Evolutionary conservation across 1,140 invertebrate genomes (phyloP).

Genomic region (Drosophila athabasca): DNA sequence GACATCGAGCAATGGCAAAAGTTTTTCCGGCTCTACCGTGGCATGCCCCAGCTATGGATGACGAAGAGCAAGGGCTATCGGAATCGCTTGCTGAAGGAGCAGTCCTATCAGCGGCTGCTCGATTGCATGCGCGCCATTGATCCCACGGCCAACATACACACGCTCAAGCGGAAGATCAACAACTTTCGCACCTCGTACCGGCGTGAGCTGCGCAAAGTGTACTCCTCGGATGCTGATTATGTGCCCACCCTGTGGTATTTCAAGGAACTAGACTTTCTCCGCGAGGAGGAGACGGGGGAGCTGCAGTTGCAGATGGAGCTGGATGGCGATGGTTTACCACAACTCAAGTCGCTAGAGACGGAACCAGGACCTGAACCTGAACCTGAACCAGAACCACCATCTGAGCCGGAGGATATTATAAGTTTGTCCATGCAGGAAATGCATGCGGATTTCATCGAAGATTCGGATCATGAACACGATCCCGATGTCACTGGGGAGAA

Average conservation of each 20-base stretch:
- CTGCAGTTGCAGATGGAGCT: not conserved
- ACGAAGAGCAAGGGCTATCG: conserved; percentile 49
- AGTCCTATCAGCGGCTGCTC: conserved; percentile 43
- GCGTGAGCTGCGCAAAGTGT: conserved; percentile 57
- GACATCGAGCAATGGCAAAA: conserved; percentile 40
- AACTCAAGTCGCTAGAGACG: not conserved
- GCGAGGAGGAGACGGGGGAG: conserved; percentile 51
- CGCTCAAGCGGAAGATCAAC: conserved; percentile 65
- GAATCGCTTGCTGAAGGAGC: conserved; percentile 38
- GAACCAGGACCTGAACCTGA: too few species aligned
- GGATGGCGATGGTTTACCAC: not conserved
- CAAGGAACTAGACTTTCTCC: conserved; percentile 60
- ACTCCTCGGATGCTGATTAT: conserved; percentile 18
- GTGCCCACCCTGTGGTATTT: conserved; percentile 57
- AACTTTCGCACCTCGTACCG: conserved; percentile 67
- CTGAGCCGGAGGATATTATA: too few species aligned
- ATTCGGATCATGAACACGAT: not conserved
- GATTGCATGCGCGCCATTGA: conserved; percentile 28
- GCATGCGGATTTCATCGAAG: too few species aligned
- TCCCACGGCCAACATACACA: conserved; percentile 43
- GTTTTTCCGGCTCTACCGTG: conserved; percentile 59
- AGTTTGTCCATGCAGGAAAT: too few species aligned
- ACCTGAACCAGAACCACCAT: too few species aligned
- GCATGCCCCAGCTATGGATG: conserved; percentile 66
- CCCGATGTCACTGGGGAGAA: too few species aligned